phyloP scores from a whole-genome alignment of 2,113 vertebrate species.

The Clarias batrachus region DNA sequence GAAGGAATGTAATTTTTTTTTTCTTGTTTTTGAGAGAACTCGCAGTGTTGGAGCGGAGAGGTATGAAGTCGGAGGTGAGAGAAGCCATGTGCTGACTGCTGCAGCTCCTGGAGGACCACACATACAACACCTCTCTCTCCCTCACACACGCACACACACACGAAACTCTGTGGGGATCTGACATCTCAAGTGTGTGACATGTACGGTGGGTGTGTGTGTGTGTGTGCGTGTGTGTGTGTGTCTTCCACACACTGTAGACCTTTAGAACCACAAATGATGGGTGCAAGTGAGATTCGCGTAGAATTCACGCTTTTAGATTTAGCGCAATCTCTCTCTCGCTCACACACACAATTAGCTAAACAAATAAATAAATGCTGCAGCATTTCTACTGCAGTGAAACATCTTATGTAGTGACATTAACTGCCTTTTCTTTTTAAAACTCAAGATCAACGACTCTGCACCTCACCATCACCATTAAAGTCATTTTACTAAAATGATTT shows the following conservation, averaged over 20 bases:
- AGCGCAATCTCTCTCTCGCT: background rate
- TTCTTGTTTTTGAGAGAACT: background rate
- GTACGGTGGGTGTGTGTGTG: background rate
- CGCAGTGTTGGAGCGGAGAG: background rate
- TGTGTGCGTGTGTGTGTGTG: background rate
- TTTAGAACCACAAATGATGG: background rate
- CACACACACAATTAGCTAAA: background rate
- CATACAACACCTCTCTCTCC: conserved; percentile 38
- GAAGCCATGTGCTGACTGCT: conserved; percentile 47
- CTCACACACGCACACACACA: conserved; percentile 32
- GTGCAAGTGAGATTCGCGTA: background rate
- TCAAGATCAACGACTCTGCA: background rate
- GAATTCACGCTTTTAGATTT: background rate
- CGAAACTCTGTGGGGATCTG: conserved; percentile 43
- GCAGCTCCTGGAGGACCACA: conserved; percentile 16
- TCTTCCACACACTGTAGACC: background rate
- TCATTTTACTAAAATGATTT: background rate
- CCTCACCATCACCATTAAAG: background rate
- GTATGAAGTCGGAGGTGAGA: conserved; percentile 39
- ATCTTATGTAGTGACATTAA: no score
- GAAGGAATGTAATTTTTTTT: background rate
- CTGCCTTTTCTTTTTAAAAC: no score
- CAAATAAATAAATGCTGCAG: background rate
- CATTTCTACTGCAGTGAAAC: no score
- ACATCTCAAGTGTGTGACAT: conserved; percentile 11